phyloP scores from a whole-genome alignment of 2,113 vertebrate species.

The Ciconia stormi region DNA sequence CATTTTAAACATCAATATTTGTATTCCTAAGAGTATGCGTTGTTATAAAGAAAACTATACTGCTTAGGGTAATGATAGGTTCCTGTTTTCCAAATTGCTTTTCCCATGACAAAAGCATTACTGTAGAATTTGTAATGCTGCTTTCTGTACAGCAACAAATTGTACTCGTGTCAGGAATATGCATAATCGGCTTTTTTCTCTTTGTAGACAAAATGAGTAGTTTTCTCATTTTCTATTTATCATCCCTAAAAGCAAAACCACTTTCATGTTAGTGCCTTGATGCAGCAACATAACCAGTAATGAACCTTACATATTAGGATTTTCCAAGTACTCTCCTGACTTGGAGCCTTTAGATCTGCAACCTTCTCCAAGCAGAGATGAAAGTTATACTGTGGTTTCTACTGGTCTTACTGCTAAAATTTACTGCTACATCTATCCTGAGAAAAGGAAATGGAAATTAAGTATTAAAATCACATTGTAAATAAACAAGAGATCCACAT shows the following conservation, averaged over 20 bases:
- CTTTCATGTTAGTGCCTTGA: neutral
- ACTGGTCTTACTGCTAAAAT: neutral
- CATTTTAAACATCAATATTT: conserved; percentile 9
- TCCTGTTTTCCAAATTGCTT: conserved; percentile 35
- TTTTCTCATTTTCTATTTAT: neutral
- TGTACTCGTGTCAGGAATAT: neutral
- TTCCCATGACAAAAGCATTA: conserved; percentile 28
- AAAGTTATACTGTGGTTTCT: neutral
- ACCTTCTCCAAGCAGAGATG: neutral
- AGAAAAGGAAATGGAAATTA: neutral
- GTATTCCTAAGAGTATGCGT: neutral
- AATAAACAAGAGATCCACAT: neutral
- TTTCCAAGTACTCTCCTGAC: neutral
- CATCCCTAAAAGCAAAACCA: neutral
- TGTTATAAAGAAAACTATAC: neutral
- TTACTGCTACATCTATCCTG: neutral
- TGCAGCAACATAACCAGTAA: neutral
- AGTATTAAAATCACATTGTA: neutral
- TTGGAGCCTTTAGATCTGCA: neutral
- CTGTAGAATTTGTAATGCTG: conserved; percentile 9
- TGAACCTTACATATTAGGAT: neutral
- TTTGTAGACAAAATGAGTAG: neutral
- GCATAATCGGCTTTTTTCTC: neutral
- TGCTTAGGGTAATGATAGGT: conserved; percentile 16
- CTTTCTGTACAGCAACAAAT: neutral